Evolutionary conservation across 30 jellyfish, hydroid and myxozoan genomes (phyloP), one percentile per base, ranked within the genome.

Genomic region (Cassiopea andromeda): DNA sequence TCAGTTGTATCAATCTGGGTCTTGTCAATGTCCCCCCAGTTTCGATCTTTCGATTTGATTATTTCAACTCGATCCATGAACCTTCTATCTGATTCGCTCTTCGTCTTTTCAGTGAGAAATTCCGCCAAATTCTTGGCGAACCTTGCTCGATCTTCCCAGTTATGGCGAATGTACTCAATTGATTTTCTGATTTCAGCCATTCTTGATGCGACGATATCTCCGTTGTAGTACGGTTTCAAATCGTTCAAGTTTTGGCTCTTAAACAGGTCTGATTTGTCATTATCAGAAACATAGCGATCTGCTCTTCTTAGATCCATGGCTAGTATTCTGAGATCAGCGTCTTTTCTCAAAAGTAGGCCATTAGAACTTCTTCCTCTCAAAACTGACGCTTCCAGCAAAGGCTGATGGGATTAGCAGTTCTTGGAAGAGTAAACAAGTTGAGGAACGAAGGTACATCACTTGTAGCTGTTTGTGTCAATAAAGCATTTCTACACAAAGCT

Each of bases 11-110:
- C 46, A 2, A 80, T 85, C 64, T 83, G 90, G 1, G 95, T 89
- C 80, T 73, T 59, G n/a, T 93, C 97, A 67, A 93, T 78, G 75
- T 93, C 98, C 7, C 92, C 93, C 98, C 98, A 93, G 71, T 93
- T 89, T 71, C 89, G 85, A 46, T 80, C 79, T 17, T 75, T 75
- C 48, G 69, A 61, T 70, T 67, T 77, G 6, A 78, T 81, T 17
- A 73, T 49, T 46, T 87, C 82, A 48, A 87, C 47, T 57, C 94
- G 59, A 18, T 87, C 85, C 27, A 71, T 67, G 69, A 93, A 84
- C 48, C 48, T 78, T 46, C 77, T 48, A 1, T 89, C 87, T n/a
- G 75, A 89, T 13, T 59, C 81, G 46, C 85, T 48, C 46, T 47
- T 73, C 18, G 80, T 15, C 78, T 54, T 75, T 7, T 79, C 83